Conservation (phyloP, 92 coral and sea anemone genomes). For the Epizoanthus rinbou region DNA sequence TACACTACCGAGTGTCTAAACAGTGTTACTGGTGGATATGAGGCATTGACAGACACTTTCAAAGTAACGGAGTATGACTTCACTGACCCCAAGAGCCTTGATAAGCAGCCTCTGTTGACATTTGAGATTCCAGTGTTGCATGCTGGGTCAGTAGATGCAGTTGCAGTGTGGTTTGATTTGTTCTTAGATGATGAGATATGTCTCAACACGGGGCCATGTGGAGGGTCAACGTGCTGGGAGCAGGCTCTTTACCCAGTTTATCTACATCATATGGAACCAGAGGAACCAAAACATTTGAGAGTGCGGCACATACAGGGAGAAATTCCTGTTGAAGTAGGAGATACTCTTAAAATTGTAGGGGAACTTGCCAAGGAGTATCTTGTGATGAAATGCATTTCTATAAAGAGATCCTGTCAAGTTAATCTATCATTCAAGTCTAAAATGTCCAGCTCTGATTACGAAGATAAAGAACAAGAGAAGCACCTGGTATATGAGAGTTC, state of each 20-base stretch:
- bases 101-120: conserved; percentile 18
- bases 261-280: conserved; percentile 30
- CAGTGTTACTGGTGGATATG: conserved; percentile 59
- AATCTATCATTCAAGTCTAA: not conserved
- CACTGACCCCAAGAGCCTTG: conserved; percentile 68
- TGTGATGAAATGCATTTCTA: conserved; percentile 55
- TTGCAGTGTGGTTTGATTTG: conserved; percentile 93
- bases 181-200: conserved; percentile 71
- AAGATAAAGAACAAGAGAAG: not conserved
- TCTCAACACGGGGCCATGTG: conserved; percentile 85
- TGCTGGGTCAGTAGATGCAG: conserved; percentile 81
- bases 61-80: conserved; percentile 73
- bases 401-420: not conserved
- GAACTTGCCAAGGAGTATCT: conserved; percentile 57
- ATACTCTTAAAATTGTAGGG: conserved; percentile 48
- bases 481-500: not conserved
- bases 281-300: not conserved
- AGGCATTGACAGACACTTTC: conserved; percentile 64
- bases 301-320: conserved; percentile 17
- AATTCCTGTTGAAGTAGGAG: conserved; percentile 54
- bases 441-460: not conserved
- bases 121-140: conserved; percentile 58
- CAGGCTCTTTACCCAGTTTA: conserved; percentile 93
- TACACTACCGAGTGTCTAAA: conserved; percentile 88
- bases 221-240: conserved; percentile 94